Conservation (phyloP, 2,113 vertebrate genomes). For the Atrichornis clamosus region DNA sequence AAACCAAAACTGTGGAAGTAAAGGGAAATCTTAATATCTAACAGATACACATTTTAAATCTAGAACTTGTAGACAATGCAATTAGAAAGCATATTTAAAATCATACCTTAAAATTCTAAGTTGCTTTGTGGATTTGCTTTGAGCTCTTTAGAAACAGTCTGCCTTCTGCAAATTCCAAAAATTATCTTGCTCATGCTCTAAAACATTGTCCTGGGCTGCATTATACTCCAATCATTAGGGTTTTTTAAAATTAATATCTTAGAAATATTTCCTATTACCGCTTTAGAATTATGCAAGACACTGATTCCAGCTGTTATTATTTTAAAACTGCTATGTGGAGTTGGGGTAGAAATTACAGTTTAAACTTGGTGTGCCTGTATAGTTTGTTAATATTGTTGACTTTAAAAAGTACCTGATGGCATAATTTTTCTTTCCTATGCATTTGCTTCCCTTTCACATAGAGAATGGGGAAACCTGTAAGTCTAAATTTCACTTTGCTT, state of each 20-base stretch:
- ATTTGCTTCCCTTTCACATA: conserved; percentile 81
- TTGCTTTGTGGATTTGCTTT: background rate
- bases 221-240: background rate
- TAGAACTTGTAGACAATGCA: background rate
- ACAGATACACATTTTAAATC: background rate
- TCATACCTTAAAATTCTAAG: background rate
- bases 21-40: background rate
- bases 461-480: conserved; percentile 98
- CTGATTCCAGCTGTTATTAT: background rate
- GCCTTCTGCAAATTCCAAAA: background rate
- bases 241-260: background rate
- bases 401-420: background rate
- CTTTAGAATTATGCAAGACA: background rate
- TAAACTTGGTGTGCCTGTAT: background rate
- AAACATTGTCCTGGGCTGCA: background rate
- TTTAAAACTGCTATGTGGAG: background rate
- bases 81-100: background rate
- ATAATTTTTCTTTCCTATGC: conserved; percentile 16
- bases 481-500: conserved; percentile 68
- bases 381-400: background rate
- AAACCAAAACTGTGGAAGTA: background rate
- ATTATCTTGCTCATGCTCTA: background rate
- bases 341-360: background rate
- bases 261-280: background rate
- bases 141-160: background rate